phyloP scores from a whole-genome alignment of 2,113 vertebrate genomes.

The Heterotilapia buettikoferi region DNA sequence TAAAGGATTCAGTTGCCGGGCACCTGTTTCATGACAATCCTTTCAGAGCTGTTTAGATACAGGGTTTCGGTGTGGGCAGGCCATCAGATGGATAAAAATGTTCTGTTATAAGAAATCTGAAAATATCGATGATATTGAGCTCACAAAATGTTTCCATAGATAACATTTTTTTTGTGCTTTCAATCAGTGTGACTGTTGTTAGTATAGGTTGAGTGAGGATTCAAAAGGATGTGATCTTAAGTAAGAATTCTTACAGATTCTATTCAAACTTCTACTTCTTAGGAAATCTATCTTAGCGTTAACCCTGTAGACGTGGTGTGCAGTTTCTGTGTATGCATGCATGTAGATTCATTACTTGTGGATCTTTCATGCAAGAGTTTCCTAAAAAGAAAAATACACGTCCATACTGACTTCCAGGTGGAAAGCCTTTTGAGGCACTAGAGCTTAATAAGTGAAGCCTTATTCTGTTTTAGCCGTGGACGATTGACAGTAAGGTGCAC shows the following conservation, averaged over 20 bases:
- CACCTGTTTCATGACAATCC: neutral
- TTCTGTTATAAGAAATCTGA: neutral
- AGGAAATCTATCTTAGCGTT: neutral
- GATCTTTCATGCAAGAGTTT: neutral
- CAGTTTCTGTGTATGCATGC: neutral
- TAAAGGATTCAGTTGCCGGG: neutral
- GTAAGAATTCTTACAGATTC: neutral
- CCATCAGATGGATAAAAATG: neutral
- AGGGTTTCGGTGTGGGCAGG: neutral
- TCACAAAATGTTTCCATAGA: neutral
- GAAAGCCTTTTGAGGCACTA: neutral
- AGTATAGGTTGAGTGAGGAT: neutral
- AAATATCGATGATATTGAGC: neutral
- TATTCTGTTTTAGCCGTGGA: constrained; percentile 12
- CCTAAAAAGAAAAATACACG: neutral
- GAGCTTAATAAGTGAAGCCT: neutral
- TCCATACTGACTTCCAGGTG: neutral
- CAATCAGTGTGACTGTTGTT: neutral
- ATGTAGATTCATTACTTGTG: neutral
- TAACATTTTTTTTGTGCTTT: neutral
- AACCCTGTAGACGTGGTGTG: neutral
- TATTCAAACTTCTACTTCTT: neutral
- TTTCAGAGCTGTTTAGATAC: neutral
- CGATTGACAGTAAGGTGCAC: constrained; percentile 10
- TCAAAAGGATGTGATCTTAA: neutral